Base-by-base conservation (phyloP, 2,113 vertebrate genomes). In the Psettodes erumei region DNA sequence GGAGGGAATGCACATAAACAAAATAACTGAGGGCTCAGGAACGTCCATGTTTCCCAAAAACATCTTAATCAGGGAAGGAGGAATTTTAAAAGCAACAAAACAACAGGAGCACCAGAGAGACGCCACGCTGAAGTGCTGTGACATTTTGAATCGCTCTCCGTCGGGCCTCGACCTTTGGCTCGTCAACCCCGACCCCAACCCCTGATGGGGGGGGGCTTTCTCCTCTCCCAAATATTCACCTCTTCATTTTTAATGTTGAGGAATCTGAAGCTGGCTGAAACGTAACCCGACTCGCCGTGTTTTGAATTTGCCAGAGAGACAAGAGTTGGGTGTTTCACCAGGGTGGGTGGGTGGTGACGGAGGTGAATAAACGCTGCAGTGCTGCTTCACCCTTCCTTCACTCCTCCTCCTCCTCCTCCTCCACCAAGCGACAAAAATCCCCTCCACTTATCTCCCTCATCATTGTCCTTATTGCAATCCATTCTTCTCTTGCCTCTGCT, bases 161-260 rank as follows among this genome's bases (percentile, higher is more conserved):
- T 63, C 33, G 66, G 28, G 27, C 19, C 38, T 53, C 55, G 82
- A 86, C 81, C 79, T 84, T 89, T 77, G 15, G 8, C 30, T 50
- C 54, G 53, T 37, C 27, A 2, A 25, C 54, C 51, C 1, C 1
- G 25, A 25, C 12, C 62, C 35, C 2, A 45, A 51, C 55, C 51
- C n/a, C n/a, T n/a, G n/a, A n/a, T n/a, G n/a, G n/a, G n/a, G 51
- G 66, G 16, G 58, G 62, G 45, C 65, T 56, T 47, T 63, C 38
- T n/a, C 43, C 25, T 67, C 28, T 32, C 45, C 18, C 27, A 23
- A 28, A n/a, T 43, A 43, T 43, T 43, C 5, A 43, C 15, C 16
- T 43, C 40, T 18, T 43, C 4, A 43, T 45, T 18, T 45, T n/a
- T 5, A 45, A 45, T n/a, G 18, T n/a, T 45, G n/a, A n/a, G n/a